Base-by-base conservation (phyloP, 2,888 invertebrate species). In the Escarpia spicata region DNA sequence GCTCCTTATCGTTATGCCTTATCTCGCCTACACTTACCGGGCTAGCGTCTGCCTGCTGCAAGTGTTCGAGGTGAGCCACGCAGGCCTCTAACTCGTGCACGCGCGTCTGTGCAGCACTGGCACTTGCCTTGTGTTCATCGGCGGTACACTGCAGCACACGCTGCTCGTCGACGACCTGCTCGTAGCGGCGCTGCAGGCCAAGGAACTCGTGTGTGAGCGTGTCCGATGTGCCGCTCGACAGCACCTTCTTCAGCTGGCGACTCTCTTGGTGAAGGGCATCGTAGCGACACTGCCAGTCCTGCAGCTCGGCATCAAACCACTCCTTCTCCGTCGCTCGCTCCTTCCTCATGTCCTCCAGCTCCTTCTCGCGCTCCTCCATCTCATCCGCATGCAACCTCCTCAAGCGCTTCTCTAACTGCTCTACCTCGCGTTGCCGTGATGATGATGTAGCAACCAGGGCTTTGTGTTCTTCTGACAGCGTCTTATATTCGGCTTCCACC, bases 71-170 rank as follows among this genome's bases (percentile, higher is more conserved):
- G 19, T 75, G 75, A 6, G n/a, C 26, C 75, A 75, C 75, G n/a
- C n/a, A 26, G 75, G 75, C 75, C n/a, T 75, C 75, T 75, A 75
- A 75, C 75, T 75, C 75, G 75, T 75, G 75, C 26, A 75, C 75
- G n/a, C 75, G 75, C n/a, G 75, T 75, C 19, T n/a, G n/a, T 75
- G 75, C 75, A 26, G 75, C 75, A n/a, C 75, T 75, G 75, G 75
- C 75, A 26, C 26, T 19, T 1, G 75, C 6, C 75, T 75, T 75
- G 75, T 75, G 75, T 6, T 75, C 75, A 26, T 75, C 75, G 75
- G 75, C 75, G 19, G 75, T n/a, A 75, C 75, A 75, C 75, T 75
- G 75, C 75, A 75, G 75, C 26, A 26, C 26, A 2, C 75, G 75
- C 75, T 75, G 75, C 75, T n/a, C 75, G n/a, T 75, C 75, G 19